Evolutionary conservation across 2,797 vertebrate genomes (phyloP).

Genomic region (Anabas testudineus): DNA sequence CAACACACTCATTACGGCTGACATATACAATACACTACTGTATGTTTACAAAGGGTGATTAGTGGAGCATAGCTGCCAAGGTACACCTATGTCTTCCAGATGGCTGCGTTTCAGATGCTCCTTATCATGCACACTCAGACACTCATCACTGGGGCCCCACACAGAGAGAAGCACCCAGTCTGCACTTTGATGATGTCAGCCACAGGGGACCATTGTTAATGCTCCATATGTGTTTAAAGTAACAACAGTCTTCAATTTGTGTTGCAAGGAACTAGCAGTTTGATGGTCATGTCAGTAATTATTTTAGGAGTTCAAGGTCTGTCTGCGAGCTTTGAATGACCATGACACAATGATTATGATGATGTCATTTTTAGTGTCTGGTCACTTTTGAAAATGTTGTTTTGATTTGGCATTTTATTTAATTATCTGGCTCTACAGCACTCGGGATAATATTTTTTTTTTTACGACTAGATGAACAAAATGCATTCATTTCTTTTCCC

Average conservation of each 20-base stretch:
- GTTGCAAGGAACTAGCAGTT: neutral
- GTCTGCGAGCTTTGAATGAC: neutral
- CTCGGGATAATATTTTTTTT: slow-evolving; percentile 36
- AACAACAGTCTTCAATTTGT: slow-evolving; percentile 15
- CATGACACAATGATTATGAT: neutral
- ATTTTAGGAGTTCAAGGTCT: neutral
- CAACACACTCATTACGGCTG: slow-evolving; percentile 58
- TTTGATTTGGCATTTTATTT: slow-evolving; percentile 14
- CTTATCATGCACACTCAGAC: slow-evolving; percentile 47
- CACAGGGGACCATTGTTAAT: neutral
- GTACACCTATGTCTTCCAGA: slow-evolving; percentile 66
- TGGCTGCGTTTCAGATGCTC: slow-evolving; percentile 54
- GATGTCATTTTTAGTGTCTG: slow-evolving; percentile 6
- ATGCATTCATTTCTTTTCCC: neutral
- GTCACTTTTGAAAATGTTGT: neutral
- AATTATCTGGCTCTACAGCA: slow-evolving; percentile 9
- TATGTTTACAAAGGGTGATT: slow-evolving; percentile 74
- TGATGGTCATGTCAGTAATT: slow-evolving; percentile 4
- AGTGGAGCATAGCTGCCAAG: slow-evolving; percentile 57
- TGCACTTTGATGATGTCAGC: slow-evolving; percentile 28
- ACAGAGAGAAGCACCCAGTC: neutral
- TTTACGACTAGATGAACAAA: slow-evolving; percentile 22
- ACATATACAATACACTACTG: slow-evolving; percentile 72
- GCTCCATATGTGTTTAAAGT: neutral
- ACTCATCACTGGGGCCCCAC: slow-evolving; percentile 21